These are phyloP conservation scores for Coelinius sp. DNA, from an alignment of 2,888 invertebrate species.

Conservation along the genomic window DNA sequence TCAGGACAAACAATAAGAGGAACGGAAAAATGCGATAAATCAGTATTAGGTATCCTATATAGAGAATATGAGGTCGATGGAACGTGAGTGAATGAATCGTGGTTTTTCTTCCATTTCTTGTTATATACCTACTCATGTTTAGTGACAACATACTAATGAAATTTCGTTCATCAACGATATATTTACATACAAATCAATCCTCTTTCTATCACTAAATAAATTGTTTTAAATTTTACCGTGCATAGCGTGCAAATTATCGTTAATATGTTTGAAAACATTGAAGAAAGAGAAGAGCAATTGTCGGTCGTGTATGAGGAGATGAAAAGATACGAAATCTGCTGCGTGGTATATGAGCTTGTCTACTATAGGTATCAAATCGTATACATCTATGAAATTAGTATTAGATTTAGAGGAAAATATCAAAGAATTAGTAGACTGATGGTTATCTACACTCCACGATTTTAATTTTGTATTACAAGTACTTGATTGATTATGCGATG, in stretches of 20 bases:
- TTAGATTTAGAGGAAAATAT: too few relatives aligned
- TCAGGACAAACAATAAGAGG: background rate
- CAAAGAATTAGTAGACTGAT: too few relatives aligned
- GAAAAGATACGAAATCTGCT: constrained; percentile 18
- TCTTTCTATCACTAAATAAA: too few relatives aligned
- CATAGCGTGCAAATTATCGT: background rate
- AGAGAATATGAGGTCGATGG: constrained; percentile 13
- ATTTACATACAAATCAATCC: too few relatives aligned
- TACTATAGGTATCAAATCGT: too few relatives aligned
- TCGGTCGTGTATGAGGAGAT: background rate
- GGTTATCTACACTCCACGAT: too few relatives aligned
- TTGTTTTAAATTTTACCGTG: too few relatives aligned
- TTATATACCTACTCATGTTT: constrained; percentile 25
- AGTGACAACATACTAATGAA: constrained; percentile 25
- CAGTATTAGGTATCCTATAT: too few relatives aligned
- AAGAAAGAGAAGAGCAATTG: constrained; percentile 18
- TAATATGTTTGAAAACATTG: constrained; percentile 14
- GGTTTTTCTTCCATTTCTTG: constrained; percentile 18
- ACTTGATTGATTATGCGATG: constrained; percentile 23
- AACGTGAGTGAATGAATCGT: constrained; percentile 5
- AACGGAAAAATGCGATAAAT: constrained; percentile 8
- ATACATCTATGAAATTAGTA: too few relatives aligned
- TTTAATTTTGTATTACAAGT: constrained; percentile 37
- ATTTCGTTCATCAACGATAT: too few relatives aligned
- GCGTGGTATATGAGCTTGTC: background rate